Evolutionary conservation across 2,888 invertebrate genomes (phyloP).

Genomic region (Lepas anatifera): DNA sequence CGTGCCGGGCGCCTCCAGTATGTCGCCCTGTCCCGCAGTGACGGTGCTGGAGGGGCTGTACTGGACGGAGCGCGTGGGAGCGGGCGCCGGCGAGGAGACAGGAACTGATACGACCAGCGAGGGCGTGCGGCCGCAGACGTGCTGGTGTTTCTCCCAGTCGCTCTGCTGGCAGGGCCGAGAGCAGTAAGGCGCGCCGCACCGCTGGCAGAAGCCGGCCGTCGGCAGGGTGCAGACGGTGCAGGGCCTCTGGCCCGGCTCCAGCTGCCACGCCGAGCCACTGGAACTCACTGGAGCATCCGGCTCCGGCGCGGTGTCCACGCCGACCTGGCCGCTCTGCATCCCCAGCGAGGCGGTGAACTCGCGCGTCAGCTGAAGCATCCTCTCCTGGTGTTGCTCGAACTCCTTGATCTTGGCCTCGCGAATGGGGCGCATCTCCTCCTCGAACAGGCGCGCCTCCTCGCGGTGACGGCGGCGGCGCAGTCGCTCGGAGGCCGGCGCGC

Average conservation of each 20-base stretch:
- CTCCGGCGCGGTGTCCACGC: no score
- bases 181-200: conserved; percentile 20
- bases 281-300: no score
- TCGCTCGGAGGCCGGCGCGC: not conserved
- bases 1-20: no score
- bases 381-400: not conserved
- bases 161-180: conserved; percentile 19
- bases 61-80: not conserved
- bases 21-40: no score
- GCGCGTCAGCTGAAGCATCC: not conserved
- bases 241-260: conserved; percentile 17
- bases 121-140: not conserved
- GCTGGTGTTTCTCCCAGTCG: conserved; percentile 17
- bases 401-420: not conserved
- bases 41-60: no score
- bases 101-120: not conserved
- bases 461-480: not conserved
- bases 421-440: not conserved
- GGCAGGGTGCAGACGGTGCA: conserved; percentile 20
- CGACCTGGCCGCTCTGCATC: no score
- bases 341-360: not conserved
- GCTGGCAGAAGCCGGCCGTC: conserved; percentile 19
- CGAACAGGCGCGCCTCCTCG: not conserved
- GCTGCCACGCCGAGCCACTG: not conserved
- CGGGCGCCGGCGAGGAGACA: no score